phyloP scores from a whole-genome alignment of 2,888 invertebrate species.

The Perizoma flavofasciatum region DNA sequence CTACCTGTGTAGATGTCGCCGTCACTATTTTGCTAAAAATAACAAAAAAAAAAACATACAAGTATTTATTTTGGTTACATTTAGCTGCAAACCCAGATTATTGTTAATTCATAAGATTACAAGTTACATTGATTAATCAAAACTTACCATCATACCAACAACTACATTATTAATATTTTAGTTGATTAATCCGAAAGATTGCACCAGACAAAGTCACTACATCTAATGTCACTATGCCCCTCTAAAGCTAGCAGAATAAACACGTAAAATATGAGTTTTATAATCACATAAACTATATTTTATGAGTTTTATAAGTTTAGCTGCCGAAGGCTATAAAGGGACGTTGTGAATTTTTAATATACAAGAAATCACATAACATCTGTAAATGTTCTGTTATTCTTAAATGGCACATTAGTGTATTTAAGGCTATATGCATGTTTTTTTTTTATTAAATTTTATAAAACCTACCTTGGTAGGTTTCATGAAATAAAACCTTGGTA shows the following conservation, averaged over 20 bases:
- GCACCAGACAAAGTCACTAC: conserved; percentile 53
- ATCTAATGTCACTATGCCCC: conserved; percentile 30
- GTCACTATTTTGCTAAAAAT: conserved; percentile 55
- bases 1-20: conserved; percentile 52
- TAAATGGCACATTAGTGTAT: conserved; percentile 36
- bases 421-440: conserved; percentile 25
- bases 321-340: conserved; percentile 20
- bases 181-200: conserved; percentile 50
- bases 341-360: conserved; percentile 29
- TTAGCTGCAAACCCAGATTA: conserved; percentile 31
- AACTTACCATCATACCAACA: conserved; percentile 32
- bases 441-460: too few species aligned
- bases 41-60: conserved; percentile 42
- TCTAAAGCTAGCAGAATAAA: conserved; percentile 16
- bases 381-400: conserved; percentile 28
- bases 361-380: conserved; percentile 28
- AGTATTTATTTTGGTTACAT: conserved; percentile 35
- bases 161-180: conserved; percentile 40
- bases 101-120: conserved; percentile 26
- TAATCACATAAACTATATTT: background rate
- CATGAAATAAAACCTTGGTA: too few species aligned
- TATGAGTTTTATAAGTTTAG: conserved; percentile 7
- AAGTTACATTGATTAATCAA: conserved; percentile 35
- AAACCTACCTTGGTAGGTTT: too few species aligned
- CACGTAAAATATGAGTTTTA: conserved; percentile 8